phyloP scores from a whole-genome alignment of 2,113 vertebrate genomes.

The Heterotilapia buettikoferi region DNA sequence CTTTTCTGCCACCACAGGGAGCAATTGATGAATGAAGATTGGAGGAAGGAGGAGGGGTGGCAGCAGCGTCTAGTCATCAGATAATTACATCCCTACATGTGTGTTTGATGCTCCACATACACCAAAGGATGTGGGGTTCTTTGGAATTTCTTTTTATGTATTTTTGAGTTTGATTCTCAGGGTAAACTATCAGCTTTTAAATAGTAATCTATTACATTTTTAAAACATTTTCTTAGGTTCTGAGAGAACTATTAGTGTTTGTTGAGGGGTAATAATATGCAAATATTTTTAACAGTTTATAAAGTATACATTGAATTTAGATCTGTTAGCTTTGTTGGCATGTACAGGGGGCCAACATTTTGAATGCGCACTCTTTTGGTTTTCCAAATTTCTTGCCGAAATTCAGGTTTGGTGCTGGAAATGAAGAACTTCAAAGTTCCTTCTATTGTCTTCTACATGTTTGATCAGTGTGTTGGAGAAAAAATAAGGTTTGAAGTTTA shows the following conservation, averaged over 20 bases:
- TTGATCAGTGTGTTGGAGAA: background rate
- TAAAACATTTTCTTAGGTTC: background rate
- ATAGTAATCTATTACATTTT: background rate
- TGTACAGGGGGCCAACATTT: background rate
- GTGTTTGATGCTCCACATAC: conserved; percentile 40
- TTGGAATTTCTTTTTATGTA: background rate
- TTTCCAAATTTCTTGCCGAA: background rate
- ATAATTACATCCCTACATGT: conserved; percentile 55
- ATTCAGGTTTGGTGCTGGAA: background rate
- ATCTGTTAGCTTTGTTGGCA: background rate
- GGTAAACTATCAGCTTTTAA: background rate
- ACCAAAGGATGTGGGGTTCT: background rate
- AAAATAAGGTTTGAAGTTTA: background rate
- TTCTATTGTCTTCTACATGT: background rate
- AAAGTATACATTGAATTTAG: background rate
- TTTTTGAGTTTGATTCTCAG: background rate
- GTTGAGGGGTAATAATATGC: background rate
- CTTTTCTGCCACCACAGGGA: conserved; percentile 59
- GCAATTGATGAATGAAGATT: conserved; percentile 41
- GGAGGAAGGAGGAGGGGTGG: background rate
- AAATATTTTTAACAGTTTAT: background rate
- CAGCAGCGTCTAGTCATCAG: conserved; percentile 22
- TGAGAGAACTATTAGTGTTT: background rate
- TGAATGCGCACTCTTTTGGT: background rate
- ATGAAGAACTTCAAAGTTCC: background rate